A percentile compares a stretch with the other conserved stretches of the same genome.
Evolutionary conservation across 2,113 vertebrate species (phyloP).

Genomic region (Bagarius yarrelli): DNA sequence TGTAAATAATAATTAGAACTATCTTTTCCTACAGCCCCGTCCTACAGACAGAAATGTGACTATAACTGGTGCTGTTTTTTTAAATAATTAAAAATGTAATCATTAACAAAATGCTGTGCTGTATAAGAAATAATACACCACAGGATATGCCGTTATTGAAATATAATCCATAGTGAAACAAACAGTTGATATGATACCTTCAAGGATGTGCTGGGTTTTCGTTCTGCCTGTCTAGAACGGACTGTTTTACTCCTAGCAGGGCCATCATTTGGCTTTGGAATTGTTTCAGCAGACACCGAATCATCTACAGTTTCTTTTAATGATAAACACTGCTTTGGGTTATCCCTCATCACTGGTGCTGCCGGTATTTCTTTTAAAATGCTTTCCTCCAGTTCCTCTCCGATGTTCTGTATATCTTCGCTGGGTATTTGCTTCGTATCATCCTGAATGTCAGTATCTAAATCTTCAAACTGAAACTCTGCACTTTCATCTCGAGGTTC

Average conservation of each 20-base stretch:
- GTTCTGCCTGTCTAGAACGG: conserved; percentile 13
- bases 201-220: neutral
- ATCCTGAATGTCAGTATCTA: neutral
- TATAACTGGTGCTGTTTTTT: neutral
- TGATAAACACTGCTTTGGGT: neutral
- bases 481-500: neutral
- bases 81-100: neutral
- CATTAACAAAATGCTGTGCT: neutral
- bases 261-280: neutral
- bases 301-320: conserved; percentile 2
- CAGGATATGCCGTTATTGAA: neutral
- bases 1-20: neutral
- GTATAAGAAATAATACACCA: neutral
- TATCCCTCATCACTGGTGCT: neutral
- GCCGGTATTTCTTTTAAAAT: neutral
- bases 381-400: neutral
- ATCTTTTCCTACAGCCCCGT: neutral
- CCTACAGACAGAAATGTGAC: neutral
- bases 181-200: conserved; percentile 29
- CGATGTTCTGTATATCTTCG: neutral
- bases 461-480: conserved; percentile 15
- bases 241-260: neutral
- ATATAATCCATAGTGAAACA: neutral
- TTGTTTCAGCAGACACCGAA: neutral
- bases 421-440: neutral